Evolutionary conservation across 2,113 vertebrate genomes (phyloP), one percentile per base, ranked within the genome.

Genomic region (Calyptomena viridis): DNA sequence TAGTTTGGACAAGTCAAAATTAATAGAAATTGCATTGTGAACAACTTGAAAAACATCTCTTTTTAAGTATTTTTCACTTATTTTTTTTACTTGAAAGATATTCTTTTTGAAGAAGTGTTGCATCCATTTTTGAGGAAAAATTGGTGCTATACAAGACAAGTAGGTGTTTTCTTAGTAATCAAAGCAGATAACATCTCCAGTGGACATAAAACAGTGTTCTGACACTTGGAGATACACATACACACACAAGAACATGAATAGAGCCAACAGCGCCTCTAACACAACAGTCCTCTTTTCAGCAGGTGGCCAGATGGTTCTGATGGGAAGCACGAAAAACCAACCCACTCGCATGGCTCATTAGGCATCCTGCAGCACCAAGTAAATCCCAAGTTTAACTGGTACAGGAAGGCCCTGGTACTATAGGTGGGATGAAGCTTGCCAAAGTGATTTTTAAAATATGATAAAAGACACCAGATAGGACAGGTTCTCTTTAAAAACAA

Each of bases 21-120:
- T 90, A 82, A 79, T 58, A 62, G 66, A 68, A 90, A 83, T 24
- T 52, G 15, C 21, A 73, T 79, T 89, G 44, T 76, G 44, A 89
- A 64, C 37, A 37, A 60, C 53, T 68, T 76, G 60, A 80, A 95
- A 84, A 81, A 60, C 55, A 66, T 16, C 28, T 64, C 49, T 69
- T 92, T n/a, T 6, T 11, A 89, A 77, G 40, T 67, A 28, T 72
- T 81, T 81, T 69, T 7, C 7, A 4, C 12, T 14, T 73, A 42
- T 37, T 62, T 92, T 68, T 88, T 91, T 94, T 23, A 85, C 64
- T 93, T 93, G 28, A 94, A 91, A 25, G 33, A 56, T 60, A 62
- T 73, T 66, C 1, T 64, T 82, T 91, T 76, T 87, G 62, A 91
- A 60, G 62, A 63, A 87, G 19, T 12, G 6, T n/a, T 78, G 24